Percentiles rank a stretch among this genome's conserved stretches.
Evolutionary conservation across 1,140 invertebrate species (phyloP).

Genomic region (Acromyrmex echinatior): DNA sequence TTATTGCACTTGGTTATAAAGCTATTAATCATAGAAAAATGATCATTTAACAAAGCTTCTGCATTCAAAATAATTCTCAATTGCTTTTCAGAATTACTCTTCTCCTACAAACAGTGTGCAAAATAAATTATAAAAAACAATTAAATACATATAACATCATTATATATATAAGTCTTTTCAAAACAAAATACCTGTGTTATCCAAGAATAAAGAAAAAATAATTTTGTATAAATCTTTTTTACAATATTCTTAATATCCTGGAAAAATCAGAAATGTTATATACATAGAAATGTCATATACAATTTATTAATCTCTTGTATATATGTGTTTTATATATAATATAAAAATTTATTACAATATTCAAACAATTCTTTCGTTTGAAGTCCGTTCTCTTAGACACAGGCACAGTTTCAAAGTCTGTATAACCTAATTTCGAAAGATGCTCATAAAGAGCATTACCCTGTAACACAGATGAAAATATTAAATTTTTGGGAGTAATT

Average conservation of each 20-base stretch:
- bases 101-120: slow-evolving; percentile 63
- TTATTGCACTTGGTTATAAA: slow-evolving; percentile 67
- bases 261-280: slow-evolving; percentile 51
- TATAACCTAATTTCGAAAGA: slow-evolving; percentile 80
- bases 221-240: slow-evolving; percentile 62
- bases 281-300: not conserved
- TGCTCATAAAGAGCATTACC: slow-evolving; percentile 81
- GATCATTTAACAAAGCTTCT: slow-evolving; percentile 82
- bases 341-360: slow-evolving; percentile 59
- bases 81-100: slow-evolving; percentile 69
- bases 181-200: slow-evolving; percentile 66
- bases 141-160: slow-evolving; percentile 24
- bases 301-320: not conserved
- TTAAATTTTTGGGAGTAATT: not conserved
- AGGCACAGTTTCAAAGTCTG: slow-evolving; percentile 79
- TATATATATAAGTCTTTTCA: not conserved
- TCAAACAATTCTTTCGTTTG: slow-evolving; percentile 24
- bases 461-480: slow-evolving; percentile 65
- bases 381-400: slow-evolving; percentile 55
- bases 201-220: slow-evolving; percentile 56
- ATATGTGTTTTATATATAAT: slow-evolving; percentile 6
- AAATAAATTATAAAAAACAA: slow-evolving; percentile 56
- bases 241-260: slow-evolving; percentile 55
- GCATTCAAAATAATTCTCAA: slow-evolving; percentile 78
- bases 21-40: slow-evolving; percentile 76